Conservation (phyloP, 2,888 invertebrate species). For the Ophioninae sp. region DNA sequence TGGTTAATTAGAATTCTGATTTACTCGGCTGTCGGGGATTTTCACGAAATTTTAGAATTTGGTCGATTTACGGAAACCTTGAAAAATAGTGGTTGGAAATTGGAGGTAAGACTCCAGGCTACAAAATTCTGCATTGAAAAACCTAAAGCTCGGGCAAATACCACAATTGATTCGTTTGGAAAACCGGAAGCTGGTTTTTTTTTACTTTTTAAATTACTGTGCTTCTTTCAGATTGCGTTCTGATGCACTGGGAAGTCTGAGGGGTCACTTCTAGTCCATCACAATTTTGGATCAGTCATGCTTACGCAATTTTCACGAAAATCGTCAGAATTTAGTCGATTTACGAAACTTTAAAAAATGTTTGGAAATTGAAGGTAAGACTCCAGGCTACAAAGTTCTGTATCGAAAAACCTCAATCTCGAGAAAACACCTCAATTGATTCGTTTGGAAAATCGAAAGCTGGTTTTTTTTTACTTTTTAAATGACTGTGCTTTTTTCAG, state of each 20-base stretch:
- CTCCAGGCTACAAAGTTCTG: background rate
- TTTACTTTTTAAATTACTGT: background rate
- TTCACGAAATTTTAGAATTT: background rate
- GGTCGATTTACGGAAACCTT: background rate
- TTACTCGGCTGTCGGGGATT: too few species aligned
- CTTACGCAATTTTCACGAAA: background rate
- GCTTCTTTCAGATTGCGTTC: background rate
- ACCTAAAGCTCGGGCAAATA: too few species aligned
- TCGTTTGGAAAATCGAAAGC: too few species aligned
- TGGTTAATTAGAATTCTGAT: too few species aligned
- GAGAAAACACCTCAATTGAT: too few species aligned
- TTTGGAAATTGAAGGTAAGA: background rate
- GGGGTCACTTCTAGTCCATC: background rate
- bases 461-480: background rate
- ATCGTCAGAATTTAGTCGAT: background rate
- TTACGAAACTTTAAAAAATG: background rate
- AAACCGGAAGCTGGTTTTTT: background rate
- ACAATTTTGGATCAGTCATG: slow-evolving; percentile 33
- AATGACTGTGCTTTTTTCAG: background rate
- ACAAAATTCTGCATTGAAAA: too few species aligned
- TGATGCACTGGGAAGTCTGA: background rate
- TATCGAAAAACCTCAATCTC: too few species aligned
- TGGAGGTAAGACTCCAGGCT: background rate
- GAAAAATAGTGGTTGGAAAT: background rate
- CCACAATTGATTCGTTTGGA: too few species aligned